A percentile compares a stretch with the other conserved stretches of the same genome.
Conservation (phyloP, 2,113 vertebrate genomes). For the Patagioenas fasciata region DNA sequence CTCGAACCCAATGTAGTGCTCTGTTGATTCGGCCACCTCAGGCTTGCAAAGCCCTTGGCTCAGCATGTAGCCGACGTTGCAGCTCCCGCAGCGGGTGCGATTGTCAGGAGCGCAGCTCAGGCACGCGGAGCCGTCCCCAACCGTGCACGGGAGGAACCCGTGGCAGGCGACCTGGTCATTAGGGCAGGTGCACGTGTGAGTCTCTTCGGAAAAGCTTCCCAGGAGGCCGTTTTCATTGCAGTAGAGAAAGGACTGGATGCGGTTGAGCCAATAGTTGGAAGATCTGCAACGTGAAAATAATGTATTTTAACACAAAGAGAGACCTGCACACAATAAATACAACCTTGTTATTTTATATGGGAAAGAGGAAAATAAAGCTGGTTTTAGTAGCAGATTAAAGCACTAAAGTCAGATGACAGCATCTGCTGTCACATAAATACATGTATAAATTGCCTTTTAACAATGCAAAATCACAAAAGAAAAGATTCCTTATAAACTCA, state of each 20-base stretch:
- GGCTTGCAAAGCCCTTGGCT: constrained; percentile 90
- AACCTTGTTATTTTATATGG: background rate
- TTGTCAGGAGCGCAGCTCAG: constrained; percentile 87
- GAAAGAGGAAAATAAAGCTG: background rate
- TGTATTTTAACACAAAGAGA: background rate
- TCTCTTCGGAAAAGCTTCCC: constrained; percentile 91
- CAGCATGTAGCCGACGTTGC: constrained; percentile 88
- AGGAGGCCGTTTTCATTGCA: constrained; percentile 95
- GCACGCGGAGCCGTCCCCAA: constrained; percentile 86
- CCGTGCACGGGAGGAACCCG: constrained; percentile 80
- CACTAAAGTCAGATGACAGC: background rate
- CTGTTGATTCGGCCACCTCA: constrained; percentile 92
- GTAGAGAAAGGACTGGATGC: constrained; percentile 94
- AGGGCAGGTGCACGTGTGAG: constrained; percentile 89
- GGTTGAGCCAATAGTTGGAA: constrained; percentile 89
- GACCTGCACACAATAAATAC: no score
- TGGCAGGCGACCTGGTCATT: constrained; percentile 89
- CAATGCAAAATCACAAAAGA: background rate
- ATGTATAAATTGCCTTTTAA: background rate
- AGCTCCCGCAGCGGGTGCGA: constrained; percentile 91
- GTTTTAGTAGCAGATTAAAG: background rate
- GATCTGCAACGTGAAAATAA: constrained; percentile 74
- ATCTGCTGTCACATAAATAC: background rate
- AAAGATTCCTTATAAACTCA: background rate
- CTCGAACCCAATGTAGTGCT: constrained; percentile 96